phyloP scores from a whole-genome alignment of 1,140 invertebrate species.

The Nilaparvata lugens region DNA sequence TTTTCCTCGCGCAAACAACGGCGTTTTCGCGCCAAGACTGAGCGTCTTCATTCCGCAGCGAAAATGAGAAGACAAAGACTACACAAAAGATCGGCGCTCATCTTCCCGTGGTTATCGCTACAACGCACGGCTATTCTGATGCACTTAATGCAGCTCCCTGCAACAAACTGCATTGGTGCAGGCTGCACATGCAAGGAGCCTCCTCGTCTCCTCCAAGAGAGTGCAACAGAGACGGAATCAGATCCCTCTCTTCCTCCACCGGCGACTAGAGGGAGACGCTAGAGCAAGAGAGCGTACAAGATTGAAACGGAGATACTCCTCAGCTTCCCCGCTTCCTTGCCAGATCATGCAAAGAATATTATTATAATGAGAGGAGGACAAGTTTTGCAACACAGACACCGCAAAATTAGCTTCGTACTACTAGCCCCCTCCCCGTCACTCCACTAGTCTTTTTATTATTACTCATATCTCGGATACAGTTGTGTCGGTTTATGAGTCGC shows the following conservation, averaged over 20 bases:
- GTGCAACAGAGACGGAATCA: constrained; percentile 11
- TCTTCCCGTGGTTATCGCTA: too few relatives aligned
- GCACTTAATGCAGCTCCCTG: constrained; percentile 19
- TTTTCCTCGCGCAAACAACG: background rate
- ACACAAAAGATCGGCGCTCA: too few relatives aligned
- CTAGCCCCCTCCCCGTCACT: background rate
- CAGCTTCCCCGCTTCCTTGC: constrained; percentile 1
- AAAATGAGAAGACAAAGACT: too few relatives aligned
- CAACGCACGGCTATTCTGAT: constrained; percentile 5
- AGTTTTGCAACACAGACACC: constrained; percentile 10
- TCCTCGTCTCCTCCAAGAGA: background rate
- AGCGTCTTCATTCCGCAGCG: background rate
- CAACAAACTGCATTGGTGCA: constrained; percentile 16
- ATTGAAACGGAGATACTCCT: background rate
- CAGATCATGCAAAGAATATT: constrained; percentile 15
- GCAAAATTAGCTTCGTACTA: constrained; percentile 3
- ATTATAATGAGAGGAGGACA: constrained; percentile 17
- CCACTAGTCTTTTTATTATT: too few relatives aligned
- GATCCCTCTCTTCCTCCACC: background rate
- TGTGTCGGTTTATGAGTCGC: too few relatives aligned
- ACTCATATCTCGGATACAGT: too few relatives aligned
- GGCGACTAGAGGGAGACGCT: too few relatives aligned
- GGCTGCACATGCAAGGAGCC: constrained; percentile 12
- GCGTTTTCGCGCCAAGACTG: background rate
- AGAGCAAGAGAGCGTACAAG: background rate